A percentile compares a stretch with the other conserved stretches of the same genome.
These are phyloP conservation scores for Polyploca ridens DNA, from an alignment of 2,888 invertebrate genomes.

Conservation along the genomic window DNA sequence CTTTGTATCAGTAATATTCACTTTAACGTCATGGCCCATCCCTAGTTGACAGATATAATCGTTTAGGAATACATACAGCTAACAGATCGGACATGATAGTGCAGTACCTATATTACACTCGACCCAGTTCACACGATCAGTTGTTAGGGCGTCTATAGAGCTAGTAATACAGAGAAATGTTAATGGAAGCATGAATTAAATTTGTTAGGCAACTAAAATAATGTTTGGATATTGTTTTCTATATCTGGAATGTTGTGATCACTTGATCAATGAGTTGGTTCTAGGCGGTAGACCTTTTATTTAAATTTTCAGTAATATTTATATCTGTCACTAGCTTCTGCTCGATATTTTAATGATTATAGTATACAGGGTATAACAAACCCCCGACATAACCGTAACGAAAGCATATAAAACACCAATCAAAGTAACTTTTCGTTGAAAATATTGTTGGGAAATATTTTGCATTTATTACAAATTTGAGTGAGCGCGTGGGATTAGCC, in stretches of 20 bases:
- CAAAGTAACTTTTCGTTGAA: too few relatives aligned
- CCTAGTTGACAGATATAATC: not conserved
- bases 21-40: not conserved
- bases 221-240: not conserved
- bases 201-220: not conserved
- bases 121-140: slow-evolving; percentile 46
- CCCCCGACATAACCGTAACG: too few relatives aligned
- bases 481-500: too few relatives aligned
- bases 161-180: not conserved
- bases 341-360: too few relatives aligned
- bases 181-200: not conserved
- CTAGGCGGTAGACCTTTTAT: too few relatives aligned
- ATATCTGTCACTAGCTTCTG: too few relatives aligned
- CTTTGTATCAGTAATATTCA: not conserved
- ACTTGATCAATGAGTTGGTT: too few relatives aligned
- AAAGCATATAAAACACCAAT: too few relatives aligned
- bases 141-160: slow-evolving; percentile 17
- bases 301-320: too few relatives aligned
- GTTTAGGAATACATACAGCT: slow-evolving; percentile 19
- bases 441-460: too few relatives aligned
- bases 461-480: too few relatives aligned
- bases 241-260: not conserved
- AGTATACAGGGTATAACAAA: too few relatives aligned
- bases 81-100: slow-evolving; percentile 24
- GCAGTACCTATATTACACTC: slow-evolving; percentile 34